These are phyloP conservation scores for Anoplolepis gracilipes DNA, from an alignment of 1,140 invertebrate species.

Conservation along the genomic window DNA sequence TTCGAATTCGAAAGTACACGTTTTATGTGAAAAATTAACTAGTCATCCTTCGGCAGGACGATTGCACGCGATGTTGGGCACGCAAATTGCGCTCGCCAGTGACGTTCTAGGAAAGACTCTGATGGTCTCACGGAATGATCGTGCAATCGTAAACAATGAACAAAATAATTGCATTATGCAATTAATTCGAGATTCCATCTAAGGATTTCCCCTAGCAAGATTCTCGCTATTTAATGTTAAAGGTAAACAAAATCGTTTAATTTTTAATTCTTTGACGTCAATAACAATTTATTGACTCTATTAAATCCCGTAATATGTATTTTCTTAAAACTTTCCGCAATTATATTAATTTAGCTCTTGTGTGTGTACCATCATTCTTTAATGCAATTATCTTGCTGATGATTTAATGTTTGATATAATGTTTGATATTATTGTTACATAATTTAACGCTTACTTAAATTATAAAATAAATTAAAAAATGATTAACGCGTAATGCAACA, in stretches of 20 bases:
- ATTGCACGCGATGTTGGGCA: slow-evolving; percentile 59
- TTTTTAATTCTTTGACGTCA: slow-evolving; percentile 18
- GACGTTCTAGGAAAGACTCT: slow-evolving; percentile 42
- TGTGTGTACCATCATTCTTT: background rate
- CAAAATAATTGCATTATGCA: slow-evolving; percentile 54
- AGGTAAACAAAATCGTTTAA: background rate
- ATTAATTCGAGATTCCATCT: slow-evolving; percentile 50
- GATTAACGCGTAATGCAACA: background rate
- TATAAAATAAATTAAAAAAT: background rate
- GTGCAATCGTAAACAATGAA: slow-evolving; percentile 34
- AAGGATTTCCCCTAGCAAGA: slow-evolving; percentile 52
- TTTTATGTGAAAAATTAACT: slow-evolving; percentile 37
- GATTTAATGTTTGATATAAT: background rate
- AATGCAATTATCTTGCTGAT: background rate
- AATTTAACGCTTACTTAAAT: background rate
- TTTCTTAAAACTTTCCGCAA: slow-evolving; percentile 6
- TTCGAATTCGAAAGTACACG: slow-evolving; percentile 47
- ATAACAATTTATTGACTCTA: slow-evolving; percentile 5
- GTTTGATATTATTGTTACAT: no score
- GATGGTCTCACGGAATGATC: slow-evolving; percentile 52
- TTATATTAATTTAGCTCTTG: background rate
- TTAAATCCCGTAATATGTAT: slow-evolving; percentile 17
- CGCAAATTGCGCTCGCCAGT: slow-evolving; percentile 48
- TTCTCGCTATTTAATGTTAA: background rate
- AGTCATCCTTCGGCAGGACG: slow-evolving; percentile 55